Evolutionary conservation across 2,797 vertebrate genomes (phyloP).

Genomic region (Sebastes vulpes): DNA sequence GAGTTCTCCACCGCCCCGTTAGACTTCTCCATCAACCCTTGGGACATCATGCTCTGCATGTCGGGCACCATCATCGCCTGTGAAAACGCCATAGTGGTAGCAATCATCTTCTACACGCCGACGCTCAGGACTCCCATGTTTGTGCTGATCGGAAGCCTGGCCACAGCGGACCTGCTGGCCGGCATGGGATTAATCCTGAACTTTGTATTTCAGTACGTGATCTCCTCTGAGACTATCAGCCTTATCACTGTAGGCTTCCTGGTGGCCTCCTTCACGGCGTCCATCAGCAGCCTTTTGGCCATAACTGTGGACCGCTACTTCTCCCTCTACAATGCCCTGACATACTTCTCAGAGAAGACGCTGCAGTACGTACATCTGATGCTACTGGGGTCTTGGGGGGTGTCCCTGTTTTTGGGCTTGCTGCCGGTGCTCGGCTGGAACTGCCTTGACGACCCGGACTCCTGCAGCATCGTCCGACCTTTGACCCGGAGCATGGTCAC

Average conservation of each 20-base stretch:
- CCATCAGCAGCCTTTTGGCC: slow-evolving; percentile 95
- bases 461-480: slow-evolving; percentile 95
- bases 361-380: slow-evolving; percentile 93
- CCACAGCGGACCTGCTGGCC: slow-evolving; percentile 95
- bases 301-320: slow-evolving; percentile 98
- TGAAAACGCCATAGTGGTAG: slow-evolving; percentile 97
- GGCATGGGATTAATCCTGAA: slow-evolving; percentile 97
- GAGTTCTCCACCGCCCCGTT: slow-evolving; percentile 78
- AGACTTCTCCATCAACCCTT: slow-evolving; percentile 90
- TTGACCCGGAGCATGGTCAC: slow-evolving; percentile 93
- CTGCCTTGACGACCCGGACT: slow-evolving; percentile 88
- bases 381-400: slow-evolving; percentile 93
- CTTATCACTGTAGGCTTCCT: slow-evolving; percentile 97
- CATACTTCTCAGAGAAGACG: slow-evolving; percentile 96
- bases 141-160: slow-evolving; percentile 96
- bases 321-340: slow-evolving; percentile 96
- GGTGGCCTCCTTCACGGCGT: slow-evolving; percentile 97
- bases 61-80: slow-evolving; percentile 97
- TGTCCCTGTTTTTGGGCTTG: slow-evolving; percentile 92
- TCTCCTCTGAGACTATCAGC: slow-evolving; percentile 94
- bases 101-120: slow-evolving; percentile 96
- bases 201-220: slow-evolving; percentile 96
- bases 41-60: slow-evolving; percentile 97
- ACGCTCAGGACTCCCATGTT: slow-evolving; percentile 96
- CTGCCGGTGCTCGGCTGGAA: slow-evolving; percentile 97